phyloP scores from a whole-genome alignment of 2,888 invertebrate genomes.

The Catocala fraxini region DNA sequence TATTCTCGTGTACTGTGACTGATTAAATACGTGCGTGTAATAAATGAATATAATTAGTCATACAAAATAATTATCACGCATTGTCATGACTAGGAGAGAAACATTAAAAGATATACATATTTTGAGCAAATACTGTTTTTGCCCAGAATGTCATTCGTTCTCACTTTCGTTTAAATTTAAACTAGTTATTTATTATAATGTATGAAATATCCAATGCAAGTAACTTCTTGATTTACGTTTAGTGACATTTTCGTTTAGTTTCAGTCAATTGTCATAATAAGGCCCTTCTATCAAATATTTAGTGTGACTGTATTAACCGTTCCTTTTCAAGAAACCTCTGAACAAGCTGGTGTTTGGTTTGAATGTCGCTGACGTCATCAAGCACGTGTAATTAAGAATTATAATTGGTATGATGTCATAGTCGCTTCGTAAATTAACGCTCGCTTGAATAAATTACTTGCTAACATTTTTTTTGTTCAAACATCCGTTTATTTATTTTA shows the following conservation, averaged over 20 bases:
- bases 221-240: no score
- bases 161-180: no score
- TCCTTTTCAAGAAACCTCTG: background rate
- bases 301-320: no score
- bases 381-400: constrained; percentile 39
- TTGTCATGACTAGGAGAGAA: no score
- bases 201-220: no score
- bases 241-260: no score
- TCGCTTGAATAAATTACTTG: constrained; percentile 46
- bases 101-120: no score
- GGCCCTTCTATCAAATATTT: no score
- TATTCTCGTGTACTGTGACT: constrained; percentile 3
- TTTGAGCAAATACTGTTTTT: no score
- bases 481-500: constrained; percentile 16
- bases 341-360: constrained; percentile 15
- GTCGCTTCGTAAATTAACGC: constrained; percentile 48
- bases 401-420: constrained; percentile 60
- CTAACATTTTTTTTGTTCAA: constrained; percentile 22
- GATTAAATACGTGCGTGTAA: background rate
- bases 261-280: no score
- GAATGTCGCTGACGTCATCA: constrained; percentile 35
- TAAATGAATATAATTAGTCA: background rate
- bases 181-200: no score
- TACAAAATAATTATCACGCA: background rate
- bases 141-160: no score